Conservation (phyloP, 2,888 invertebrate genomes). For the Agrochola circellaris region DNA sequence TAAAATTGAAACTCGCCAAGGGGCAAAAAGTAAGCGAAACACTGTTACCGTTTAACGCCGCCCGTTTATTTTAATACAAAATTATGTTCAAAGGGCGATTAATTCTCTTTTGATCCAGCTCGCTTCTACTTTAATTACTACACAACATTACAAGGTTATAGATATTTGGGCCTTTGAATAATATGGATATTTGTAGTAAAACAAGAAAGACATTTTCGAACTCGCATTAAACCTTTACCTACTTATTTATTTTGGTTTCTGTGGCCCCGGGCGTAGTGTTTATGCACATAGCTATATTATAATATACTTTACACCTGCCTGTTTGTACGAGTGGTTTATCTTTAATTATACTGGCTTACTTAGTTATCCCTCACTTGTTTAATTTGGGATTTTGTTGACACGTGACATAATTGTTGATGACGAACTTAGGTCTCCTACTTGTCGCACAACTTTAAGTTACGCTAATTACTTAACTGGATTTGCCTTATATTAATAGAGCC, state of each 20-base stretch:
- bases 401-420: constrained; percentile 70
- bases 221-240: constrained; percentile 6
- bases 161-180: constrained; percentile 33
- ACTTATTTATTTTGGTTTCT: constrained; percentile 41
- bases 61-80: constrained; percentile 75
- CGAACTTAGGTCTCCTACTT: constrained; percentile 61
- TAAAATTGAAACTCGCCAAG: constrained; percentile 78
- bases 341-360: constrained; percentile 73
- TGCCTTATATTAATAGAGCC: constrained; percentile 31
- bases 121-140: constrained; percentile 62
- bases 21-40: constrained; percentile 76
- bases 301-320: constrained; percentile 62
- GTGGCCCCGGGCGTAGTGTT: constrained; percentile 16
- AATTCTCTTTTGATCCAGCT: constrained; percentile 71
- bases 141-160: constrained; percentile 43
- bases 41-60: constrained; percentile 72
- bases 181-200: constrained; percentile 15
- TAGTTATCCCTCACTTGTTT: constrained; percentile 71
- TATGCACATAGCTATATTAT: constrained; percentile 24
- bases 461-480: constrained; percentile 58
- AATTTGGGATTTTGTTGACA: constrained; percentile 72
- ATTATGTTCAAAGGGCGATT: constrained; percentile 77
- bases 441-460: constrained; percentile 42
- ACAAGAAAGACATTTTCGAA: constrained; percentile 4
- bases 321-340: constrained; percentile 70